Evolutionary conservation across 2,797 vertebrate genomes (phyloP).

Genomic region (Xenentodon cancila): DNA sequence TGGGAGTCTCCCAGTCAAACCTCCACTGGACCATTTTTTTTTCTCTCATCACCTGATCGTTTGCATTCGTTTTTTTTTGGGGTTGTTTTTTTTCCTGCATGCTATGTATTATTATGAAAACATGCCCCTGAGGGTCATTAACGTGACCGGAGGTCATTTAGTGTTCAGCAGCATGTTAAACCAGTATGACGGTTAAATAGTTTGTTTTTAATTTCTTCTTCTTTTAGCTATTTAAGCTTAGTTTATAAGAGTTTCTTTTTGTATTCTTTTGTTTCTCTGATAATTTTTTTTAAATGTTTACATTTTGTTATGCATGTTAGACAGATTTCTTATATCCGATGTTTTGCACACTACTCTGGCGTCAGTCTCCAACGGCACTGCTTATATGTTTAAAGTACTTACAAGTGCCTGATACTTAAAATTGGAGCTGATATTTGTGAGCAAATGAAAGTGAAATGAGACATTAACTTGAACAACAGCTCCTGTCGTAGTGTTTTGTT

Average conservation of each 20-base stretch:
- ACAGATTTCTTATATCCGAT: constrained; percentile 55
- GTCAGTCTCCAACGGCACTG: constrained; percentile 41
- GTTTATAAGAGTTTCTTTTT: constrained; percentile 48
- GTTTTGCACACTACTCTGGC: constrained; percentile 70
- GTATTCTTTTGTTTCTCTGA: constrained; percentile 24
- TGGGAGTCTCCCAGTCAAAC: constrained; percentile 36
- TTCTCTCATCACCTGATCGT: constrained; percentile 14
- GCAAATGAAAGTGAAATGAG: constrained; percentile 18
- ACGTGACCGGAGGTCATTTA: constrained; percentile 12
- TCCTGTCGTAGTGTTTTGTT: constrained; percentile 13
- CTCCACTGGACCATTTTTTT: constrained; percentile 40
- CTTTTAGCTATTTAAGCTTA: constrained; percentile 62
- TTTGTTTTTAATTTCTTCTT: constrained; percentile 10
- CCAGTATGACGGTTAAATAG: constrained; percentile 22
- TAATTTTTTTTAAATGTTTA: constrained; percentile 65
- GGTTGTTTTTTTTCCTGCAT: constrained; percentile 6
- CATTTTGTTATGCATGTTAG: constrained; percentile 74
- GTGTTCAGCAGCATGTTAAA: constrained; percentile 41
- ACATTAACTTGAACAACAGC: constrained; percentile 40
- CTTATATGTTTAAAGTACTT: constrained; percentile 43
- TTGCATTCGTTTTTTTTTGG: constrained; percentile 7
- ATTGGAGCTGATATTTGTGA: constrained; percentile 28
- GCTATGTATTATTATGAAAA: constrained; percentile 25
- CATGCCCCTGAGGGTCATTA: constrained; percentile 11
- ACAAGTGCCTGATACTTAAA: constrained; percentile 64